Conservation (phyloP, 2,113 vertebrate genomes). For the Mus pahari region DNA sequence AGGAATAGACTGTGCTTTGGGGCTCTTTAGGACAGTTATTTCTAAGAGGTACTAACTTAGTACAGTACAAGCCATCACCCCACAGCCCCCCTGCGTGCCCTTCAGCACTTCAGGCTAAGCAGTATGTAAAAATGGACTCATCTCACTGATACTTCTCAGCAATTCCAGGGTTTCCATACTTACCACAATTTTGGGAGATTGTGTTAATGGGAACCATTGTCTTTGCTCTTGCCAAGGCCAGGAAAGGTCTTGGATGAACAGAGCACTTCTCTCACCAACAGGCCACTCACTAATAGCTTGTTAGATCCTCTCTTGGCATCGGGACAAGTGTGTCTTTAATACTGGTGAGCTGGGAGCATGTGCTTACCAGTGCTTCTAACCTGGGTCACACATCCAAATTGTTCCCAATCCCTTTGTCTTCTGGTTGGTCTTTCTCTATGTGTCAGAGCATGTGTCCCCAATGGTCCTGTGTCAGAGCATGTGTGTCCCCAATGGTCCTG, state of each 20-base stretch:
- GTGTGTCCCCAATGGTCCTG: rapidly evolving
- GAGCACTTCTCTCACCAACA: rapidly evolving
- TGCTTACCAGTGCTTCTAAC: background rate
- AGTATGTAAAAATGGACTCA: rapidly evolving
- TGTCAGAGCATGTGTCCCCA: background rate
- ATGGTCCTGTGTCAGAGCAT: rapidly evolving
- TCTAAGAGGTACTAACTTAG: background rate
- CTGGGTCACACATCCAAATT: rapidly evolving
- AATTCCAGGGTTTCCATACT: background rate
- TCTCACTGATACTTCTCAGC: background rate
- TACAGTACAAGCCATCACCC: background rate
- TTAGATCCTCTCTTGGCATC: rapidly evolving
- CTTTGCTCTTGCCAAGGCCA: background rate
- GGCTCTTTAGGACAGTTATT: background rate
- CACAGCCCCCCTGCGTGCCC: background rate
- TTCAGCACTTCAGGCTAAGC: rapidly evolving
- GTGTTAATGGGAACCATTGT: background rate
- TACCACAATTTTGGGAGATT: background rate
- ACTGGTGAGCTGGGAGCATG: rapidly evolving
- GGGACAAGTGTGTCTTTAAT: background rate
- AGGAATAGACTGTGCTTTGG: background rate
- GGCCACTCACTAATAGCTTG: rapidly evolving
- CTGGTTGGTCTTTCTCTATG: too few relatives aligned
- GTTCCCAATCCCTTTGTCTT: too few relatives aligned
- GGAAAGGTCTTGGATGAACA: background rate